Evolutionary conservation across 2,888 invertebrate species (phyloP).

Genomic region (Drosophila imparisetae): DNA sequence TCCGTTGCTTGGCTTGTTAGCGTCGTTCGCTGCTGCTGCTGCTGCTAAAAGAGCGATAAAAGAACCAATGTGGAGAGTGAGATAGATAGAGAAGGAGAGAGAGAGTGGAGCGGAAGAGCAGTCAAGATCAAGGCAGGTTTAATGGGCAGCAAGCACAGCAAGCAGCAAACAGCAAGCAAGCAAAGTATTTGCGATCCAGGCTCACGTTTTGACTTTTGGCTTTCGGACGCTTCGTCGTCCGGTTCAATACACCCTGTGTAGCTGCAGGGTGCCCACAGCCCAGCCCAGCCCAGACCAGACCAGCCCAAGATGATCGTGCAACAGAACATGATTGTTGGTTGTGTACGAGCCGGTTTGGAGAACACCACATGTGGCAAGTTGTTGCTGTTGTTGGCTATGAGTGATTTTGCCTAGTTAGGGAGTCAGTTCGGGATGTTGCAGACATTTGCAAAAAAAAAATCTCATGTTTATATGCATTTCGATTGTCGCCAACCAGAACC

Average conservation of each 20-base stretch:
- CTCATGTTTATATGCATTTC: constrained; percentile 81
- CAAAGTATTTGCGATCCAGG: constrained; percentile 50
- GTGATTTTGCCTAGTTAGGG: constrained; percentile 79
- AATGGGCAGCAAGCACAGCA: constrained; percentile 31
- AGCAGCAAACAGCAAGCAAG: constrained; percentile 28
- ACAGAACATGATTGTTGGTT: constrained; percentile 51
- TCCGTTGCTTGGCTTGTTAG: constrained; percentile 65
- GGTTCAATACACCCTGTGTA: constrained; percentile 77
- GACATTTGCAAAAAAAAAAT: constrained; percentile 55
- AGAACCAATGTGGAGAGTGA: constrained; percentile 26
- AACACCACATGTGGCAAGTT: constrained; percentile 70
- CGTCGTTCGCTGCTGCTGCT: constrained; percentile 53
- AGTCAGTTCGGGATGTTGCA: constrained; percentile 46
- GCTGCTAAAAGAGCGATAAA: constrained; percentile 77
- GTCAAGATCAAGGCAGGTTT: constrained; percentile 57
- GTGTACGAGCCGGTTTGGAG: constrained; percentile 46
- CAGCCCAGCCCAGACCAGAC: constrained; percentile 8
- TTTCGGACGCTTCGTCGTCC: constrained; percentile 45
- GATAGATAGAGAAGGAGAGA: neutral
- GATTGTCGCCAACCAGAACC: constrained; percentile 45
- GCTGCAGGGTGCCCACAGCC: constrained; percentile 77
- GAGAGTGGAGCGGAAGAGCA: constrained; percentile 6
- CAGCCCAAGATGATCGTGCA: constrained; percentile 45
- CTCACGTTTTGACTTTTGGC: constrained; percentile 81
- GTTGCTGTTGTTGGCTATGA: constrained; percentile 56